These are phyloP conservation scores for Drosophila nigromelanica DNA, from an alignment of 1,140 invertebrate species.

Conservation along the genomic window DNA sequence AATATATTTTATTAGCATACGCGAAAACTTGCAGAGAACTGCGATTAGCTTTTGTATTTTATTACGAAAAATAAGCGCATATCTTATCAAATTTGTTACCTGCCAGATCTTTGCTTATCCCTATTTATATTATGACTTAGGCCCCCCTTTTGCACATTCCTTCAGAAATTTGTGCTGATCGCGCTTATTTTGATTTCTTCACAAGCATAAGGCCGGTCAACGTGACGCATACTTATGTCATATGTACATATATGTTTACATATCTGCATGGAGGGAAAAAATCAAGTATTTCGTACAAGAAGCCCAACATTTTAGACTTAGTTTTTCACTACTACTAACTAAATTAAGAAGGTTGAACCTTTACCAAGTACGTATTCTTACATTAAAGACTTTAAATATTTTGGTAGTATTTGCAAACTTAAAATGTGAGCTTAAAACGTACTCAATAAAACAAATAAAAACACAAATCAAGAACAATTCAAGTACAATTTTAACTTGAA, in stretches of 20 bases:
- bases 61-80: not conserved
- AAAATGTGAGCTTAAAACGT: too few relatives aligned
- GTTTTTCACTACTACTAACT: too few relatives aligned
- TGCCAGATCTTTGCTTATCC: conserved; percentile 8
- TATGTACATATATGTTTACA: not conserved
- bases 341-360: too few relatives aligned
- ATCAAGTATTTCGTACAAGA: too few relatives aligned
- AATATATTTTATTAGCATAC: conserved; percentile 3
- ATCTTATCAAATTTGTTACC: not conserved
- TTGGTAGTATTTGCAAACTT: too few relatives aligned
- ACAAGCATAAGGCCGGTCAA: not conserved
- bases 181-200: conserved; percentile 4
- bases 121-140: conserved; percentile 38
- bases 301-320: too few relatives aligned
- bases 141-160: conserved; percentile 21
- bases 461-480: too few relatives aligned
- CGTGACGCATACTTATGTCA: conserved; percentile 6
- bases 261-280: not conserved
- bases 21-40: not conserved
- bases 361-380: too few relatives aligned
- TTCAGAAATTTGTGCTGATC: conserved; percentile 17
- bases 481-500: too few relatives aligned
- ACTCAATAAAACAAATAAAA: too few relatives aligned
- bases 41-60: conserved; percentile 6
- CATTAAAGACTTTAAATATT: too few relatives aligned